Percentiles rank a stretch among this genome's conserved stretches.
phyloP scores from a whole-genome alignment of 2,113 vertebrate genomes.

The Bothrops jararaca region DNA sequence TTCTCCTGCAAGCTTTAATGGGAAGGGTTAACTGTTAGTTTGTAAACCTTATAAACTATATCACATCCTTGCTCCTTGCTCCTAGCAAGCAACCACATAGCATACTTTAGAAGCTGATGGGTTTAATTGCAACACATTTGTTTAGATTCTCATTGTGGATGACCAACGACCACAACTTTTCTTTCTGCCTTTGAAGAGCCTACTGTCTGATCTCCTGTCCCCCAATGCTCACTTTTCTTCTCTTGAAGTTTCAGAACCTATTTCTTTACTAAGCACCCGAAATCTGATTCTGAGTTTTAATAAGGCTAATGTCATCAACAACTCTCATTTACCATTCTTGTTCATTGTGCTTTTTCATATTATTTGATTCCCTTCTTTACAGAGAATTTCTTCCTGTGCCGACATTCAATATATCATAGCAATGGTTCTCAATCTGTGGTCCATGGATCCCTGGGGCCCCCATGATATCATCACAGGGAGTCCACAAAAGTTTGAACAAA shows the following conservation, averaged over 20 bases:
- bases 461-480: not conserved
- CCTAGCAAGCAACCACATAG: not conserved
- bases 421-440: not conserved
- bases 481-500: not conserved
- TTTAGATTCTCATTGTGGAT: not conserved
- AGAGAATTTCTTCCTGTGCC: not conserved
- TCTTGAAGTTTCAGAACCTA: not conserved
- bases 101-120: not conserved
- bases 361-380: not conserved
- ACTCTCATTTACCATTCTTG: not conserved
- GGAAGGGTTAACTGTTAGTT: not conserved
- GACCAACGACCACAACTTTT: not conserved
- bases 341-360: not conserved
- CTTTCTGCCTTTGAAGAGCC: not conserved
- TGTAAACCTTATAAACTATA: not conserved
- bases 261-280: not conserved
- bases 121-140: not conserved
- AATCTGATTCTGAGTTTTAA: not conserved
- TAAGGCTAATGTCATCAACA: not conserved
- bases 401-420: not conserved
- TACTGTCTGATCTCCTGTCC: not conserved
- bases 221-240: not conserved
- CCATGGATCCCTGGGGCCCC: fast-evolving
- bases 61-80: not conserved
- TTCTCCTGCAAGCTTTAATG: not conserved